Conservation (phyloP, 2,888 invertebrate species). For the Acanthosepion pharaonis region DNA sequence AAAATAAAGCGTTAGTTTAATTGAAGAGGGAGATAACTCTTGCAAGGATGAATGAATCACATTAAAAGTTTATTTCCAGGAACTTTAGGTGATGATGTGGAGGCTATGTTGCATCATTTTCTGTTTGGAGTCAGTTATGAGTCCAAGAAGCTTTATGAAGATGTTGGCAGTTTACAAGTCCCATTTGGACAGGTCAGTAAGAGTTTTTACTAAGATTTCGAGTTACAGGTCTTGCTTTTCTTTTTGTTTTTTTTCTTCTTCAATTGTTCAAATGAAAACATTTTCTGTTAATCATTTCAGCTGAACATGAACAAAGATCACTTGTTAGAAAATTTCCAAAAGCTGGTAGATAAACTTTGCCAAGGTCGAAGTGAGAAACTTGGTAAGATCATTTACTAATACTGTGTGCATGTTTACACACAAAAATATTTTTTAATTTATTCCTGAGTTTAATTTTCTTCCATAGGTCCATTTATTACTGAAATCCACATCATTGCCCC, state of each 20-base stretch:
- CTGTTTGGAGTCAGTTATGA: conserved; percentile 56
- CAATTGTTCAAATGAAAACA: not conserved
- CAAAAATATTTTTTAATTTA: too few relatives aligned
- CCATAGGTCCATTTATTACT: conserved; percentile 63
- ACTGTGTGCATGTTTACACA: too few relatives aligned
- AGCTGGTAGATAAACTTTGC: conserved; percentile 56
- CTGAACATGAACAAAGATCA: conserved; percentile 59
- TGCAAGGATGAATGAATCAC: too few relatives aligned
- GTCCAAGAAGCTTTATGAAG: conserved; percentile 55
- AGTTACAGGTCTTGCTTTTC: not conserved
- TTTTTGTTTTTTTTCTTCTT: not conserved
- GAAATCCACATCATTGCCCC: conserved; percentile 62
- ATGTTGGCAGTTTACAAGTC: conserved; percentile 56
- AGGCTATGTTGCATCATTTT: conserved; percentile 56
- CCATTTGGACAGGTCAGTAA: conserved; percentile 63
- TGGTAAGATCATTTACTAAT: conserved; percentile 47
- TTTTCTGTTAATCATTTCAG: conserved; percentile 52
- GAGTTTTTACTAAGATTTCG: not conserved
- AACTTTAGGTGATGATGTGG: conserved; percentile 56
- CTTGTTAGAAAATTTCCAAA: conserved; percentile 60
- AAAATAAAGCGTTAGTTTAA: too few relatives aligned
- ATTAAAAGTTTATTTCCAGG: conserved; percentile 53
- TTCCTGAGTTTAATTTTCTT: not conserved
- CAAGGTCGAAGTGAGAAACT: conserved; percentile 51
- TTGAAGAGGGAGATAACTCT: not conserved